phyloP scores from a whole-genome alignment of 2,113 vertebrate species.

The Xyrauchen texanus region DNA sequence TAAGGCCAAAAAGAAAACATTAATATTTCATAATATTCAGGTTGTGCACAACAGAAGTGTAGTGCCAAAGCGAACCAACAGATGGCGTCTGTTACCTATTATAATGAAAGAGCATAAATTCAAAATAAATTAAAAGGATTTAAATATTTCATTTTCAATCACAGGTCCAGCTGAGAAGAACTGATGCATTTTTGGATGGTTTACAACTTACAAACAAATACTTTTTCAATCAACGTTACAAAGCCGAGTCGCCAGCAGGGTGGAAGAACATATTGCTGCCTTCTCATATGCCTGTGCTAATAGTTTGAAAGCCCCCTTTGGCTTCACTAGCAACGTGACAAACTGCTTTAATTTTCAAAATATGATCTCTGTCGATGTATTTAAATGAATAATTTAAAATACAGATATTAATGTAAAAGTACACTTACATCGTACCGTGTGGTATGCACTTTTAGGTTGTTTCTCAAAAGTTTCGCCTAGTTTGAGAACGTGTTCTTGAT shows the following conservation, averaged over 20 bases:
- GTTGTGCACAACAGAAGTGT: background rate
- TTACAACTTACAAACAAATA: background rate
- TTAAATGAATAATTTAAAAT: background rate
- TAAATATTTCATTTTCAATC: background rate
- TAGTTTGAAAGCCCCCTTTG: background rate
- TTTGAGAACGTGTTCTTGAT: conserved; percentile 86
- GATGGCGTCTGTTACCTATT: background rate
- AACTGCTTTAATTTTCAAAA: background rate
- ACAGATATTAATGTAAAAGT: conserved; percentile 31
- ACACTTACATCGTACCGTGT: conserved; percentile 94
- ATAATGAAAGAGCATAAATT: background rate
- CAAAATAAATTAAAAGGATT: background rate
- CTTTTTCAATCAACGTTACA: background rate
- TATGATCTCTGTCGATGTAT: background rate
- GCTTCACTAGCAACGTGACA: background rate
- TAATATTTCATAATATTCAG: background rate
- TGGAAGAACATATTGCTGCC: conserved; percentile 24
- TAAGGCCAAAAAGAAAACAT: conserved; percentile 57
- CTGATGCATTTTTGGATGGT: background rate
- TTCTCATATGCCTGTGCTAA: conserved; percentile 23
- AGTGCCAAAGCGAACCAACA: background rate
- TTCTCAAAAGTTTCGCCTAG: conserved; percentile 93
- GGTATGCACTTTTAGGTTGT: conserved; percentile 88
- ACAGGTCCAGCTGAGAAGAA: background rate
- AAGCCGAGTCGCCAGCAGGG: background rate